A percentile compares a stretch with the other conserved stretches of the same genome.
Evolutionary conservation across 1,140 invertebrate species (phyloP).

Genomic region (Drosophila watanabei): DNA sequence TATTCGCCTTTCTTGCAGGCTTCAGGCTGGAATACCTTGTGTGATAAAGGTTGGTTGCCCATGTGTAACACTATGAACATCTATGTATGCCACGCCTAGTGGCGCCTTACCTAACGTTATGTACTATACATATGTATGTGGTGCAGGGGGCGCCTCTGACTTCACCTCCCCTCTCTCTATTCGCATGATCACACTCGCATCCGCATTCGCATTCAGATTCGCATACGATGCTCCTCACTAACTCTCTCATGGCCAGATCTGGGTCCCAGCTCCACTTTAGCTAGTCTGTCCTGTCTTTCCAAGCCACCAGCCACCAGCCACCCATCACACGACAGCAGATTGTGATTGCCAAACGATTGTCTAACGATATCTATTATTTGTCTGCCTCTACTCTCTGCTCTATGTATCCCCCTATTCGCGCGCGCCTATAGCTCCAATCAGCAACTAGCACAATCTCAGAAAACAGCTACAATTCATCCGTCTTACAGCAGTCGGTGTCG

Average conservation of each 20-base stretch:
- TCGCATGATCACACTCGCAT: slow-evolving; percentile 30
- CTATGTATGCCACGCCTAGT: slow-evolving; percentile 32
- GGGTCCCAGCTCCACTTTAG: slow-evolving; percentile 16
- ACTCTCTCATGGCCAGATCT: slow-evolving; percentile 10
- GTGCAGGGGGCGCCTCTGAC: slow-evolving; percentile 28
- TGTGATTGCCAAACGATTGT: slow-evolving; percentile 16
- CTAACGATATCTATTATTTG: slow-evolving; percentile 28
- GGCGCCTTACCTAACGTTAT: slow-evolving; percentile 9
- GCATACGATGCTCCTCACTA: slow-evolving; percentile 4
- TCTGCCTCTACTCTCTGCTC: slow-evolving; percentile 36
- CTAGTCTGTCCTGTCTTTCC: not conserved
- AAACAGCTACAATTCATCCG: slow-evolving; percentile 86
- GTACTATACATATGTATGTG: slow-evolving; percentile 6
- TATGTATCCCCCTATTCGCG: slow-evolving; percentile 13
- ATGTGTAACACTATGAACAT: slow-evolving; percentile 30
- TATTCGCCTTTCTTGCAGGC: slow-evolving; percentile 83
- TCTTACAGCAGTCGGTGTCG: slow-evolving; percentile 86
- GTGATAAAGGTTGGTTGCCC: slow-evolving; percentile 83
- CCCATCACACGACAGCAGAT: slow-evolving; percentile 5
- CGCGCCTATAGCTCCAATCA: slow-evolving; percentile 78
- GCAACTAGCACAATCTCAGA: slow-evolving; percentile 85
- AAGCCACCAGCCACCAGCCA: slow-evolving; percentile 5
- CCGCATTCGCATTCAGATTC: not conserved
- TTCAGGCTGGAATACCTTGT: slow-evolving; percentile 85
- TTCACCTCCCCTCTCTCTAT: slow-evolving; percentile 19